These are phyloP conservation scores for Lottia scabra DNA, from an alignment of 2,888 invertebrate genomes.

Conservation along the genomic window DNA sequence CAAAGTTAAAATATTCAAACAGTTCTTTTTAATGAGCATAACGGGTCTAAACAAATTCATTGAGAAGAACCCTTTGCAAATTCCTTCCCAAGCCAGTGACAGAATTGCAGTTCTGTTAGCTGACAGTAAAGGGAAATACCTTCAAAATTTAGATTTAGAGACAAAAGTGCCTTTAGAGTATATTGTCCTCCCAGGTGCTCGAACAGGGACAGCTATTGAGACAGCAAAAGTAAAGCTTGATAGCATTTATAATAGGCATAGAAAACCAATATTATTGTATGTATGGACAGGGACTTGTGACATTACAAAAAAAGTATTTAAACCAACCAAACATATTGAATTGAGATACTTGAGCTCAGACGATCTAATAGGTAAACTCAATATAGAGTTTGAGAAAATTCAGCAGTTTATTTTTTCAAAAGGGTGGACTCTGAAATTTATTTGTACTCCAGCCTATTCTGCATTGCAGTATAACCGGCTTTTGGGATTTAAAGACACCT, in stretches of 20 bases:
- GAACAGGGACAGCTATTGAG: background rate
- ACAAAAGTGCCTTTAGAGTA: background rate
- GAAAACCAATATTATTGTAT: background rate
- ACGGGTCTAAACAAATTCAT: no score
- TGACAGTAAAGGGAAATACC: slow-evolving; percentile 4
- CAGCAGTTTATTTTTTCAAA: no score
- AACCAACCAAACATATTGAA: slow-evolving; percentile 1
- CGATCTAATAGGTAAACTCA: no score
- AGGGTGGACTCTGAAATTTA: no score
- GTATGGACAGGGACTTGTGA: background rate
- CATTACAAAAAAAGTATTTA: background rate
- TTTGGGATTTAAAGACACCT: no score
- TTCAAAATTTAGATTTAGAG: background rate
- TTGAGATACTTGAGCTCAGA: background rate
- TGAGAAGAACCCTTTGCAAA: no score
- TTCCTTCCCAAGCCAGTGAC: no score
- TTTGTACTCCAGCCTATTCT: no score
- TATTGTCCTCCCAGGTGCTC: background rate
- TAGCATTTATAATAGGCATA: background rate
- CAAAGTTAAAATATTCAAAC: no score
- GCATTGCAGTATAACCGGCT: no score
- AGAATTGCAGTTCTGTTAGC: background rate
- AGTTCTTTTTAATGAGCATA: no score
- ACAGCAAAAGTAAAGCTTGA: background rate
- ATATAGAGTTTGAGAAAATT: no score